Evolutionary conservation across 2,797 vertebrate species (phyloP), one percentile per base, ranked within the genome.

Genomic region (Ficedula albicollis): DNA sequence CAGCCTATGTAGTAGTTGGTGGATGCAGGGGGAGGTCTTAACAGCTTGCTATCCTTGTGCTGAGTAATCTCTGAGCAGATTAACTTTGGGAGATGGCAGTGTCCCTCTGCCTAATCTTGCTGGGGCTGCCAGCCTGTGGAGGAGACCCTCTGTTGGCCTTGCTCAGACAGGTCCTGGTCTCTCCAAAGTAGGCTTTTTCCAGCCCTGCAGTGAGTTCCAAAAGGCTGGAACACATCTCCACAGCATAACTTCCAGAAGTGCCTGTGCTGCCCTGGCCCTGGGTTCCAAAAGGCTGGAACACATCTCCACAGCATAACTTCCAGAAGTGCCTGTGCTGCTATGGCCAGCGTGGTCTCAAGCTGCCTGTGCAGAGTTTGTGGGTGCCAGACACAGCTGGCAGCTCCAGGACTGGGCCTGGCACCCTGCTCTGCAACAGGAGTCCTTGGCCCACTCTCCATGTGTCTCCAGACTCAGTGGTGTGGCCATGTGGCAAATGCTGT

Each of bases 311-410:
- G 51, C 7, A 4, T 9, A 34, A 46, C 44, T 90, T 69, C 5
- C 17, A 10, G 22, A 51, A 88, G 38, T 5, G 2, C 1, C 1
- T 39, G 1, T n/a, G 52, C 30, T 78, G 48, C 69, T 10, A 5
- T 11, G 13, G 68, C 68, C 41, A 52, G 52, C 0, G 1, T 0
- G 0, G 36, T 25, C 54, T n/a, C 0, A 1, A 38, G 14, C 59
- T 27, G 20, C 46, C 63, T 3, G 27, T 0, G 0, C 9, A 2
- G 36, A 64, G 58, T 4, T 3, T 6, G n/a, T 16, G 38, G 70
- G 79, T 87, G 73, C 68, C 81, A 83, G 78, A 19, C 2, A 0
- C 10, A 0, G 15, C 60, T 70, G 70, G 58, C 43, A 48, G 26
- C 13, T 16, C n/a, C 13, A 3, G 59, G 38, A 22, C 32, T 3